Base-by-base conservation (phyloP, 1,140 invertebrate genomes). In the Macrobrachium nipponense region DNA sequence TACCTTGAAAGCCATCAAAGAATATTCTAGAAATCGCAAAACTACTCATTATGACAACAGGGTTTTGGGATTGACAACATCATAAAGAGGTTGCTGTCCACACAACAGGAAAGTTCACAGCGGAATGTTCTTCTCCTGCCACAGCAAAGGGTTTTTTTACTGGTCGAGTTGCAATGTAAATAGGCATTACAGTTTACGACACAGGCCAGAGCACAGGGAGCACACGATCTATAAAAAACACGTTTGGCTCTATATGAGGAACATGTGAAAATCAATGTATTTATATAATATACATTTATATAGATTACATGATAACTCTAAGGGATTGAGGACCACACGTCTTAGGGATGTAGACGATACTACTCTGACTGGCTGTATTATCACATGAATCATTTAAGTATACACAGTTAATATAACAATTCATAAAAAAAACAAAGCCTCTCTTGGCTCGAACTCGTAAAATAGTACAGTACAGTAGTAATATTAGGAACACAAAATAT, bases 161-260 rank as follows among this genome's bases (percentile, higher is more conserved):
- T 64, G 78, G 78, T 80, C 78, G 66, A 66, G 59, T 80, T 64
- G 60, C 18, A 80, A 20, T 62, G 61, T 75, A 72, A 51, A 51
- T 6, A 51, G 51, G 51, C 51, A 51, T 51, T 51, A 77, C 61
- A 83, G 23, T 70, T 73, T 78, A 86, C 77, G 51, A 60, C 44
- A 79, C 77, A 79, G 83, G 84, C 80, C 84, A 86, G 84, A 86
- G 84, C 84, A 80, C 84, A 62, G 84, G 84, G 84, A 86, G 84
- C 84, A 61, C 59, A 66, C 43, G 70, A 72, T 77, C 78, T 79
- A 51, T 76, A 76, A 36, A 36, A 36, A 14, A 78, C 68, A 82
- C 76, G 58, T 85, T 85, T 85, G 75, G 82, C 82, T 79, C 78
- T 61, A 73, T 62, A 86, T 86, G 84, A 86, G 84, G 84, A 86